These are phyloP conservation scores for Peromyscus californicus DNA, from an alignment of 2,113 vertebrate genomes.

Conservation along the genomic window DNA sequence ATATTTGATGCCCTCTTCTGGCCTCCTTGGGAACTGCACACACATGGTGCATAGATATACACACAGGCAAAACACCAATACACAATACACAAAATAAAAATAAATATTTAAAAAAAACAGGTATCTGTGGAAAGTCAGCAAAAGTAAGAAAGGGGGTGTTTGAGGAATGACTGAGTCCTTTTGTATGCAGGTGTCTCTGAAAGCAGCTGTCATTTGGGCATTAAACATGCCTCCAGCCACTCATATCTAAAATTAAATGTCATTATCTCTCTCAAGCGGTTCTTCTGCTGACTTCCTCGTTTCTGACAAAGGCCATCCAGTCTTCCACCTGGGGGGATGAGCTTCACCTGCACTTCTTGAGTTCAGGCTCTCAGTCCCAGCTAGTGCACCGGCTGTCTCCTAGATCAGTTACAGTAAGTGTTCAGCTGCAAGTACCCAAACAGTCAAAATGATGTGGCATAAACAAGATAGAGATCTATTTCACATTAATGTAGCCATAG, in stretches of 20 bases:
- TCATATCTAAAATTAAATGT: background rate
- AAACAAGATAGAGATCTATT: background rate
- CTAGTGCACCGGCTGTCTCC: background rate
- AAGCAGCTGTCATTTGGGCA: conserved; percentile 16
- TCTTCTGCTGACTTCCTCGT: conserved; percentile 17
- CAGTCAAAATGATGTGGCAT: background rate
- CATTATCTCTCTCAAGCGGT: background rate
- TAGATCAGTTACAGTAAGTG: background rate
- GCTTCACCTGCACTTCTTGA: conserved; percentile 5
- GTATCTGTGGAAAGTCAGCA: background rate
- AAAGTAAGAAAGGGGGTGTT: conserved; percentile 1
- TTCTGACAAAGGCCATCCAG: conserved; percentile 22
- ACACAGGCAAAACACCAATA: background rate
- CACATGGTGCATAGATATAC: background rate
- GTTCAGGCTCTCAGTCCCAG: background rate
- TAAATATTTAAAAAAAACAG: background rate
- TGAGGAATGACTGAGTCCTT: background rate
- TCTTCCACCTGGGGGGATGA: background rate
- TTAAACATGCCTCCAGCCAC: conserved; percentile 17
- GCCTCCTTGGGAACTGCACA: background rate
- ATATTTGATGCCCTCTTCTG: background rate
- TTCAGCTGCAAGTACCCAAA: background rate
- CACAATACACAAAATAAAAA: background rate
- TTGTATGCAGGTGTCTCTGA: background rate
- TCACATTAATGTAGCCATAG: conserved; percentile 8